Evolutionary conservation across 1,140 invertebrate genomes (phyloP).

Genomic region (Heliconius nattereri): DNA sequence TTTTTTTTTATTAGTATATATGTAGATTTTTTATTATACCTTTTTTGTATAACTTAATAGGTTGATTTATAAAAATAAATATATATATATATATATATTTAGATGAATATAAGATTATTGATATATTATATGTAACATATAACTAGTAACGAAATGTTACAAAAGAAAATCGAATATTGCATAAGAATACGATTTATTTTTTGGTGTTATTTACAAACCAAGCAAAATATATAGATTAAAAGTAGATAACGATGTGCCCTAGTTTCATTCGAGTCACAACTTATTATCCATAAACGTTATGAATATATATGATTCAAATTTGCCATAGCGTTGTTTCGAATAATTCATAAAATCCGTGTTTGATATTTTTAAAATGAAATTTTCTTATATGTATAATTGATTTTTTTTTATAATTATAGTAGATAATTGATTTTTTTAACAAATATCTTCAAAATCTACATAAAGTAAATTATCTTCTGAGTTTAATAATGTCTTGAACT

Average conservation of each 20-base stretch:
- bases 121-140: not conserved
- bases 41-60: no score
- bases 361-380: no score
- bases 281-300: not conserved
- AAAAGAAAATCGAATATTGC: not conserved
- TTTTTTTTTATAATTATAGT: no score
- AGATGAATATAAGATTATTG: not conserved
- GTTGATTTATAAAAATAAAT: no score
- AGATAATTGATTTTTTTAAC: no score
- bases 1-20: no score
- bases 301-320: not conserved
- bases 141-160: not conserved
- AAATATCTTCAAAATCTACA: not conserved
- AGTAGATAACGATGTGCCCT: not conserved
- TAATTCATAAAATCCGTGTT: no score
- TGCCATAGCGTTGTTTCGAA: no score
- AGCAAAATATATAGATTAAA: constrained; percentile 12
- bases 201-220: constrained; percentile 4
- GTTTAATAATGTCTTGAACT: no score
- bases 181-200: not conserved
- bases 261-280: not conserved
- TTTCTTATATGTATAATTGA: no score
- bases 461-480: not conserved
- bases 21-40: no score
- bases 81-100: not conserved